Base-by-base conservation (phyloP, 1,140 invertebrate genomes). In the Trypoxylus dichotomus region DNA sequence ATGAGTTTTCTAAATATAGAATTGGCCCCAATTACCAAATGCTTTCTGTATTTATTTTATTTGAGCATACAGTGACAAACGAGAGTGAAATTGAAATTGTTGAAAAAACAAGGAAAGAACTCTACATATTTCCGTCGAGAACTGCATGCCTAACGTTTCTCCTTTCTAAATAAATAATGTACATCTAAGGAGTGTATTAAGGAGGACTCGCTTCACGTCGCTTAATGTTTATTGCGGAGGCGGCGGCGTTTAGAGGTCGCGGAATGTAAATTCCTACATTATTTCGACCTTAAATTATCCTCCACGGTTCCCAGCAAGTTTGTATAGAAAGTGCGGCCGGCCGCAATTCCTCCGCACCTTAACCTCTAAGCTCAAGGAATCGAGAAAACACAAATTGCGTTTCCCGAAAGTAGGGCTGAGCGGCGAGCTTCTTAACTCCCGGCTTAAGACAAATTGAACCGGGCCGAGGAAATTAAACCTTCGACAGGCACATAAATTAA, bases 181-280 rank as follows among this genome's bases (percentile, higher is more conserved):
- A n/a, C 13, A 2, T 19, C 15, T 54, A 54, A 54, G 47, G 47
- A 54, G 47, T 54, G 47, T 19, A 54, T 54, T 54, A 54, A 54
- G 47, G 15, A 54, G 47, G 47, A 54, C 6, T 19, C 47, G 47
- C 47, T 54, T 54, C 47, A 19, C 47, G 19, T 54, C 47, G 13
- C 47, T 0, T n/a, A 6, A 54, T 54, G 47, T 54, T 54, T 54
- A 54, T 54, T 54, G 47, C 47, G 47, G 47, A 13, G 13, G 19
- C 19, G 15, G 47, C 19, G 47, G 47, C 47, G 15, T 54, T n/a
- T 21, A 54, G 47, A 54, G 47, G 47, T 19, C 47, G 47, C 47
- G 47, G 19, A 54, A 54, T 54, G 47, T 54, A 54, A 54, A 54
- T 54, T 54, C 47, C 47, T 54, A 54, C 47, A 54, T 54, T 54